Evolutionary conservation across 2,113 vertebrate species (phyloP), one percentile per base, ranked within the genome.

Genomic region (Chloropsis hardwickii): DNA sequence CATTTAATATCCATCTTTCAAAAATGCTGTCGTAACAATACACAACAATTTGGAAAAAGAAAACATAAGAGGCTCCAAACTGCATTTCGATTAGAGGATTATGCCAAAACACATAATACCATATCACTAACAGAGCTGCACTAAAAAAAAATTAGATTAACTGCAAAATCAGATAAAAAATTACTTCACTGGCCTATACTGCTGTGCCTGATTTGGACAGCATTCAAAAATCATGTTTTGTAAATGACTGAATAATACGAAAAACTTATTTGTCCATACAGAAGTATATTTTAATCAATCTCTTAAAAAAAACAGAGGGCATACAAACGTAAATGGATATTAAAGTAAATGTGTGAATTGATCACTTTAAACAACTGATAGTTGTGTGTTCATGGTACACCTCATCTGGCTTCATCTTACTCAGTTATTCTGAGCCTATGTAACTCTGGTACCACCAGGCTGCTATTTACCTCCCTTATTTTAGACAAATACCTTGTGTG

Each of bases 91-190:
- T 81, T 74, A 92, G 23, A 88, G 17, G 56, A 64, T 87, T 93
- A 92, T 87, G 94, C 74, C 91, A 95, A 95, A 96, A 93, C 64
- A 91, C 72, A 85, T 81, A 85, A 73, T 86, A 73, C 45, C 31
- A 25, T 76, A 88, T 91, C 67, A 69, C 71, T 94, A 80, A 80
- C 80, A 92, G 71, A 90, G 24, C 51, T 77, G 39, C 65, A 92
- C 21, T 57, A 56, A 87, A 80, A 88, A 85, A 87, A 86, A 86
- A 78, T 66, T 48, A 74, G 48, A 90, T 90, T 91, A 93, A 95
- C 35, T 84, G 35, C 25, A 95, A 95, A 94, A 94, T 31, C 64
- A 83, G 71, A 93, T 86, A 81, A 91, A 84, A 96, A 96, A 81
- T 72, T 12, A 66, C 56, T 89, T 88, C 23, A 20, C 64, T 94